phyloP scores from a whole-genome alignment of 1,140 invertebrate species.

The Lepeophtheirus salmonis region DNA sequence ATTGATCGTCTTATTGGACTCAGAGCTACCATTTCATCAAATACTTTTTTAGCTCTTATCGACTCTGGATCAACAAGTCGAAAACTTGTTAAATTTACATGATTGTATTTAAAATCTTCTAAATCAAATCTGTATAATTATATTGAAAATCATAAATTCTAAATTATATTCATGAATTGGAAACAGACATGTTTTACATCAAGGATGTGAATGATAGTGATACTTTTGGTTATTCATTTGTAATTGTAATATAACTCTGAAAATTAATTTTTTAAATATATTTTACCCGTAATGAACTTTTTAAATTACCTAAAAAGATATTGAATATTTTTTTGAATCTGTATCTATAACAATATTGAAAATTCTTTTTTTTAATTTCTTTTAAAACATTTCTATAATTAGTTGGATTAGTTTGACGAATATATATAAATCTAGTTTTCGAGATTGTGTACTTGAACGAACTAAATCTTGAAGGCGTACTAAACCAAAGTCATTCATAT shows the following conservation, averaged over 20 bases:
- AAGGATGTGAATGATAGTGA: constrained; percentile 16
- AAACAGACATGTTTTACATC: neutral
- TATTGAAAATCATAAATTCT: neutral
- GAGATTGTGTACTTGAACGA: constrained; percentile 25
- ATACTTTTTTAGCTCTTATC: constrained; percentile 46
- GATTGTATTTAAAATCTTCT: constrained; percentile 83
- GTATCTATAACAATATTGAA: constrained; percentile 29
- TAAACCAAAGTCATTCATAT: constrained; percentile 63
- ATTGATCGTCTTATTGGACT: constrained; percentile 60
- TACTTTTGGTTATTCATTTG: constrained; percentile 16
- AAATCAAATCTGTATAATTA: constrained; percentile 61
- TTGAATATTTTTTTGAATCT: constrained; percentile 26
- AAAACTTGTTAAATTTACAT: constrained; percentile 79
- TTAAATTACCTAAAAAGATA: constrained; percentile 24
- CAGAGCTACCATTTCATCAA: constrained; percentile 70
- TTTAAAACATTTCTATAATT: constrained; percentile 25
- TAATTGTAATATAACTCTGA: constrained; percentile 8
- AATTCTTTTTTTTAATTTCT: constrained; percentile 27
- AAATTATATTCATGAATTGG: neutral
- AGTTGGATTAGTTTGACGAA: constrained; percentile 25
- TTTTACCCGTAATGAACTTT: neutral
- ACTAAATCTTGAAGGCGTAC: constrained; percentile 32
- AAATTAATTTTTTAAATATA: neutral
- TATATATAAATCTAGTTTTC: constrained; percentile 27
- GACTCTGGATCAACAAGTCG: constrained; percentile 60